A percentile compares a stretch with the other conserved stretches of the same genome.
Evolutionary conservation across 2,888 invertebrate genomes (phyloP).

Genomic region (Fragum whitleyi): DNA sequence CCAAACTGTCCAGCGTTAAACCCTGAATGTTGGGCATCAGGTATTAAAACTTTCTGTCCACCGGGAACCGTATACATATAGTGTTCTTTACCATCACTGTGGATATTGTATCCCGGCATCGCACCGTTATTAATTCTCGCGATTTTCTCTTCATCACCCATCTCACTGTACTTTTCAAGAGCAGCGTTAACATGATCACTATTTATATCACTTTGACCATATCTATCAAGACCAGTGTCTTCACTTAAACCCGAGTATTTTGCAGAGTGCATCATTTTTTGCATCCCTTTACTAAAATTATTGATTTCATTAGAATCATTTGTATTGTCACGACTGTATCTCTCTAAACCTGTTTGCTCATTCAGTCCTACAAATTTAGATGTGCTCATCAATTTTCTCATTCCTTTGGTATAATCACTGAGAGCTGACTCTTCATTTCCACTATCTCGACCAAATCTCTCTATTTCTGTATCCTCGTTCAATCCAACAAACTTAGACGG

Average conservation of each 20-base stretch:
- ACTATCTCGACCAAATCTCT: not conserved
- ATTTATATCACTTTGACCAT: not conserved
- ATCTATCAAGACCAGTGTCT: not conserved
- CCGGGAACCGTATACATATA: not conserved
- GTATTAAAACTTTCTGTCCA: not conserved
- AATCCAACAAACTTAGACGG: not conserved
- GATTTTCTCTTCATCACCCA: not conserved
- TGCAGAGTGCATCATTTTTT: not conserved
- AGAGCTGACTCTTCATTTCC: too few species aligned
- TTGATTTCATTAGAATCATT: not conserved
- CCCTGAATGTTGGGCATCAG: not conserved
- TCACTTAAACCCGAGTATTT: too few species aligned
- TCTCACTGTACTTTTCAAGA: too few species aligned
- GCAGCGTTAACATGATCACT: too few species aligned
- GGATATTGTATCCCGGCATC: not conserved
- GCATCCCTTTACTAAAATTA: not conserved
- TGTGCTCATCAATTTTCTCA: not conserved
- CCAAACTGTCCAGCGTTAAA: not conserved
- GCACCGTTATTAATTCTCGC: not conserved
- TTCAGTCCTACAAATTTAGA: too few species aligned
- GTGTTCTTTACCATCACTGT: not conserved
- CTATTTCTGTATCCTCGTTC: not conserved
- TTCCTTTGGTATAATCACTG: not conserved
- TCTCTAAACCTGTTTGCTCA: not conserved
- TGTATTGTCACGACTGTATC: not conserved